Conservation (phyloP, 2,797 vertebrate species). For the Melanotaenia maccullochi region DNA sequence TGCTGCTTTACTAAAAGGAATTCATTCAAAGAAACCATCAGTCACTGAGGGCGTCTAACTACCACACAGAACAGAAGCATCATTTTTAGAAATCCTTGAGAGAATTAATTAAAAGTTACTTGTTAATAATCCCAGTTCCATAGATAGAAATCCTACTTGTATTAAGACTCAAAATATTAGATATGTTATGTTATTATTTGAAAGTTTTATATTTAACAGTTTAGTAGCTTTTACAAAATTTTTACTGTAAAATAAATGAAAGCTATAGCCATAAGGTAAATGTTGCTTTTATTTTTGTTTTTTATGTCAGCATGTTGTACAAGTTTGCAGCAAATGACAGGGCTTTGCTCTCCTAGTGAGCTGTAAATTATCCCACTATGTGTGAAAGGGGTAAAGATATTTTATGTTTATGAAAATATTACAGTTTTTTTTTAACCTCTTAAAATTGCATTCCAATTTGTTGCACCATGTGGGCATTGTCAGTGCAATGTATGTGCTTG, state of each 20-base stretch:
- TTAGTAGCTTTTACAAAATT: not conserved
- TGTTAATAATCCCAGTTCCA: not conserved
- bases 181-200: not conserved
- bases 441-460: not conserved
- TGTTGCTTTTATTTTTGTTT: not conserved
- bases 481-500: not conserved
- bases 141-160: not conserved
- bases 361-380: not conserved
- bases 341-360: not conserved
- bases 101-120: not conserved
- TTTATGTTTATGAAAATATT: not conserved
- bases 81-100: not conserved
- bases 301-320: not conserved
- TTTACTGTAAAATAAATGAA: not conserved
- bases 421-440: slow-evolving; percentile 9
- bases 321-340: not conserved
- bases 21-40: not conserved
- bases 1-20: slow-evolving; percentile 3
- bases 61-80: not conserved
- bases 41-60: not conserved
- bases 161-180: not conserved
- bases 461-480: slow-evolving; percentile 8
- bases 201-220: not conserved
- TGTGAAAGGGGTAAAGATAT: not conserved
- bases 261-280: not conserved